Conservation (phyloP, 2,888 invertebrate species). For the Eudasyphora cyanicolor region DNA sequence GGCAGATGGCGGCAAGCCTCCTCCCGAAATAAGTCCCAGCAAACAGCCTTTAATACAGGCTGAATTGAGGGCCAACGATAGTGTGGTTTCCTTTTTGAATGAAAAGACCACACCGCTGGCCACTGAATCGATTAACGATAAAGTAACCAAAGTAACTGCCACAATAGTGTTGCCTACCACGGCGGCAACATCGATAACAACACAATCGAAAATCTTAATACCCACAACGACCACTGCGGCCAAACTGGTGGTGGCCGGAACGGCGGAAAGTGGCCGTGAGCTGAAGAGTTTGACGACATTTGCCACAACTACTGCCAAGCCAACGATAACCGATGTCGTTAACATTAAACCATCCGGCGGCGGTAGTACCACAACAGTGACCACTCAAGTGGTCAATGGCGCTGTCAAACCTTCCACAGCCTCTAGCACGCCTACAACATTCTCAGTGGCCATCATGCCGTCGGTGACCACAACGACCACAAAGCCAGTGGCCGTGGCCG, state of each 20-base stretch:
- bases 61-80: slow-evolving; percentile 70
- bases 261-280: slow-evolving; percentile 75
- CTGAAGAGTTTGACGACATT: slow-evolving; percentile 74
- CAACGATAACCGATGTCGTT: slow-evolving; percentile 50
- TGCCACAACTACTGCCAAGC: slow-evolving; percentile 54
- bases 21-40: slow-evolving; percentile 71
- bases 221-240: slow-evolving; percentile 50
- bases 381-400: slow-evolving; percentile 21
- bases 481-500: slow-evolving; percentile 16
- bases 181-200: slow-evolving; percentile 37
- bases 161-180: slow-evolving; percentile 56
- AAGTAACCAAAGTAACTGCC: slow-evolving; percentile 67
- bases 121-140: slow-evolving; percentile 47
- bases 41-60: slow-evolving; percentile 74
- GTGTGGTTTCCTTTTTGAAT: slow-evolving; percentile 70
- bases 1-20: slow-evolving; percentile 54
- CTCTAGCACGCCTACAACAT: slow-evolving; percentile 34
- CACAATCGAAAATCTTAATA: slow-evolving; percentile 55
- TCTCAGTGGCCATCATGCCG: slow-evolving; percentile 51
- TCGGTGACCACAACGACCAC: slow-evolving; percentile 58
- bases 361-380: slow-evolving; percentile 17
- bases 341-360: slow-evolving; percentile 38
- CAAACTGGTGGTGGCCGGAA: slow-evolving; percentile 73
- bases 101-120: slow-evolving; percentile 58
- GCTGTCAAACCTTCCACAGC: neutral